Evolutionary conservation across 2,888 invertebrate species (phyloP).

Genomic region (Drosophila falleni): DNA sequence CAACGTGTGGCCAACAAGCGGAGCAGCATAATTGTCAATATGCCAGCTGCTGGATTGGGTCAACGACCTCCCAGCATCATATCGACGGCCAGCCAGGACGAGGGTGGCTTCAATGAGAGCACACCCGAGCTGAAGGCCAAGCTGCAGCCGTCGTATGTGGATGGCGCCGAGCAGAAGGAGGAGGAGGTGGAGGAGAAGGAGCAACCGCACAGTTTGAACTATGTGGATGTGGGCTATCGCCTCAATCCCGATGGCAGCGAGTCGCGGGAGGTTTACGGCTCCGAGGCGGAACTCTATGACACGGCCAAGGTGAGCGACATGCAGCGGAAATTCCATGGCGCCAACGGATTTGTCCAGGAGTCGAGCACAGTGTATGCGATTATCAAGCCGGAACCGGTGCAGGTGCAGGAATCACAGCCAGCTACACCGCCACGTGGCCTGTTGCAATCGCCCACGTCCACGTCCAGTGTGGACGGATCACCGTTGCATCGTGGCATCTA

Average conservation of each 20-base stretch:
- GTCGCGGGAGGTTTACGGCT: conserved; percentile 83
- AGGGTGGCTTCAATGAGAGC: conserved; percentile 91
- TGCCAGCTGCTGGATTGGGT: conserved; percentile 88
- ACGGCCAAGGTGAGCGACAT: conserved; percentile 82
- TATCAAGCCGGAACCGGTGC: conserved; percentile 83
- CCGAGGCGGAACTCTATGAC: conserved; percentile 85
- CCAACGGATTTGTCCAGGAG: conserved; percentile 83
- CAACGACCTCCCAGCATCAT: conserved; percentile 89
- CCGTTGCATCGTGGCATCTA: conserved; percentile 68
- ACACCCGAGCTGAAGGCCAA: conserved; percentile 87
- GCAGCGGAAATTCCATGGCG: conserved; percentile 84
- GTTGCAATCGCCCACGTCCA: conserved; percentile 67
- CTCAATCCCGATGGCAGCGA: conserved; percentile 86
- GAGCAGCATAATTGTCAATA: conserved; percentile 88
- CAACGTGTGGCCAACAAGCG: conserved; percentile 86
- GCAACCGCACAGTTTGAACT: conserved; percentile 80
- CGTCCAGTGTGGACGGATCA: conserved; percentile 62
- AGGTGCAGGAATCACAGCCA: conserved; percentile 36
- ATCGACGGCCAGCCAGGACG: conserved; percentile 88
- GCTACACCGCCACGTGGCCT: conserved; percentile 40
- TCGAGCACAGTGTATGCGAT: conserved; percentile 85
- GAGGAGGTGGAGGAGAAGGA: conserved; percentile 41
- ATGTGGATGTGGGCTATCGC: conserved; percentile 85
- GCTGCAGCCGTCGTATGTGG: conserved; percentile 76
- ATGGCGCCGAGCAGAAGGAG: conserved; percentile 38